Conservation (phyloP, 2,113 vertebrate species). For the Eupsittula cactorum region DNA sequence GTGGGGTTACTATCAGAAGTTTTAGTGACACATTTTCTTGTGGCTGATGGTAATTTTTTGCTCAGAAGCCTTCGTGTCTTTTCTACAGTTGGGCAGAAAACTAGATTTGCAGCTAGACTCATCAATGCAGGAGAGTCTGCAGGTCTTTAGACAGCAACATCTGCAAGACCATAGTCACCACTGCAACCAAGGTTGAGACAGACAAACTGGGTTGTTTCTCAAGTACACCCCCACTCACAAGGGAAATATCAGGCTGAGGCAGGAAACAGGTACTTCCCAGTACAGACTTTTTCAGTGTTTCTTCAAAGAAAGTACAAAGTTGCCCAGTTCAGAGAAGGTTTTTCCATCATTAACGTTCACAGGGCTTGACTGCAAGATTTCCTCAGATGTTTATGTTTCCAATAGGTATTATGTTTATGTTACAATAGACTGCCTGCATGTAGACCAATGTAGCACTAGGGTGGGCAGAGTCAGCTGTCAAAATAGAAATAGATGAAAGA, state of each 20-base stretch:
- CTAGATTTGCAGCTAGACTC: not conserved
- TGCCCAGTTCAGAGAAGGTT: not conserved
- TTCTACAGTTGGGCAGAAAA: not conserved
- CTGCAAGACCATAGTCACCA: not conserved
- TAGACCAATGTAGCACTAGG: not conserved
- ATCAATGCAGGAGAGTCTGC: not conserved
- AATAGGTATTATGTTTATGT: not conserved
- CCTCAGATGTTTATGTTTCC: not conserved
- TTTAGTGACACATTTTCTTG: not conserved
- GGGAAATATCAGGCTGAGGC: not conserved
- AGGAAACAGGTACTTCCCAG: not conserved
- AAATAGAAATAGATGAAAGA: not conserved
- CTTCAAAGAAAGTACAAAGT: not conserved
- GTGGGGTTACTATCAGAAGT: not conserved
- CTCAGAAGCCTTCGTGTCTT: not conserved
- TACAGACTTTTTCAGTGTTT: not conserved
- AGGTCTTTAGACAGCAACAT: not conserved
- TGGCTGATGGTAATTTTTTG: not conserved
- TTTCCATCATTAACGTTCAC: not conserved
- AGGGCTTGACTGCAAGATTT: not conserved
- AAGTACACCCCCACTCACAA: accelerated
- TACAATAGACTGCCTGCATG: not conserved
- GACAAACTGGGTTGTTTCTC: not conserved
- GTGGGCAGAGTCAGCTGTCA: not conserved
- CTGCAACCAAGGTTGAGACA: accelerated